Evolutionary conservation across 2,888 invertebrate species (phyloP), one percentile per base, ranked within the genome.

Genomic region (Chrysotoxum bicinctum): DNA sequence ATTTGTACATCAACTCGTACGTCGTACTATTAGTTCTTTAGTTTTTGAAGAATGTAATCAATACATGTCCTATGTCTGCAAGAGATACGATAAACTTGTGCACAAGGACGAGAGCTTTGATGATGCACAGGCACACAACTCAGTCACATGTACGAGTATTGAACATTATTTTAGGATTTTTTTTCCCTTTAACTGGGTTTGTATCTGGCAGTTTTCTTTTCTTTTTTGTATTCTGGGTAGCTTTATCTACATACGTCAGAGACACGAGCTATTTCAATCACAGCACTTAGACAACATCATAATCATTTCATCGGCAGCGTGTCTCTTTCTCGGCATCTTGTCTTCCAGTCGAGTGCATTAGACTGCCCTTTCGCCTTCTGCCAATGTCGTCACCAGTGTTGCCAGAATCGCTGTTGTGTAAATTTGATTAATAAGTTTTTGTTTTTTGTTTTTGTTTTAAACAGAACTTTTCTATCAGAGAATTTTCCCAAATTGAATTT

Each of bases 41-140:
- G 37, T 62, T 54, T 43, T 30, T 64, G 78, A 78, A 58, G 73
- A 78, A 69, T 78, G 83, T 83, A 83, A 83, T 83, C 83, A 83
- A 83, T 83, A 83, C 78, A 69, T 78, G 83, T 78, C 83, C 74
- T 74, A 78, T 83, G 83, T 78, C 78, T 78, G 78, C 62, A 35
- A 69, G 23, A 74, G 83, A 83, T 83, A 83, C 73, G 83, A 74
- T 78, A 74, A 83, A 74, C 83, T 83, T 78, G 60, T 73, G 40
- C 62, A 69, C 78, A 83, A 83, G 83, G 78, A 78, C 78, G 74
- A 68, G 37, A 54, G 68, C 73, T 30, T n/a, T n/a, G n/a, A 56
- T 56, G 30, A 56, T 58, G 58, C 35, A 58, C 9, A 56, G 14
- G 40, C 16, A 23, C 9, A 26, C 43, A 30, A 12, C 32, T 37